phyloP scores from a whole-genome alignment of 2,113 vertebrate genomes.

The Corythornis cristatus region DNA sequence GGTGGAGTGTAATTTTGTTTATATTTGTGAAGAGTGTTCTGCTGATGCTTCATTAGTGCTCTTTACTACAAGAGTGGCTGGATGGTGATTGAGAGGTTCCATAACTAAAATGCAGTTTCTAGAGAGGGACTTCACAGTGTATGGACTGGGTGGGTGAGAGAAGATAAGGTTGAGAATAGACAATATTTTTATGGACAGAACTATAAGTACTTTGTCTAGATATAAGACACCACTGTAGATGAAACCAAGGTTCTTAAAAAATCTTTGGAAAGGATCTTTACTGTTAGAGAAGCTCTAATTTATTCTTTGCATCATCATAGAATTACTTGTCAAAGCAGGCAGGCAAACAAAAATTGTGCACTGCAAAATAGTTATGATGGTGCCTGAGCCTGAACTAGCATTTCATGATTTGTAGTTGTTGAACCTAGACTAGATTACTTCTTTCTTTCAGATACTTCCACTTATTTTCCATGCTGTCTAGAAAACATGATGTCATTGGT shows the following conservation, averaged over 20 bases:
- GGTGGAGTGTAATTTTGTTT: slow-evolving; percentile 2
- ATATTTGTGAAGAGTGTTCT: slow-evolving; percentile 17
- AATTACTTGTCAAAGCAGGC: neutral
- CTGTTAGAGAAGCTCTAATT: neutral
- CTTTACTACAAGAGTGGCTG: slow-evolving; percentile 4
- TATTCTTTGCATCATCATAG: neutral
- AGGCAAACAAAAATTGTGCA: neutral
- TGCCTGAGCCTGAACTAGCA: neutral
- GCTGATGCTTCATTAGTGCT: slow-evolving; percentile 40
- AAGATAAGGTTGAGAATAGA: neutral
- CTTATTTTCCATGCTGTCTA: neutral
- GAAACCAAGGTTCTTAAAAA: neutral
- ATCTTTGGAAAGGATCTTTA: neutral
- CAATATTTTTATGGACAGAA: neutral
- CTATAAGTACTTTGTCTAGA: neutral
- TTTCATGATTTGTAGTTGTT: neutral
- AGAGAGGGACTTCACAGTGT: neutral
- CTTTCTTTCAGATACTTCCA: neutral
- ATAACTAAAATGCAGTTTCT: slow-evolving; percentile 21
- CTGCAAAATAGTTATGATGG: neutral
- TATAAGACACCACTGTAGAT: neutral
- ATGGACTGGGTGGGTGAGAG: neutral
- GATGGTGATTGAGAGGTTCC: slow-evolving; percentile 14
- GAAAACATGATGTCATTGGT: neutral
- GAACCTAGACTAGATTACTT: neutral